Conservation (phyloP, 2,113 vertebrate species). For the Rhadina sibilatrix region DNA sequence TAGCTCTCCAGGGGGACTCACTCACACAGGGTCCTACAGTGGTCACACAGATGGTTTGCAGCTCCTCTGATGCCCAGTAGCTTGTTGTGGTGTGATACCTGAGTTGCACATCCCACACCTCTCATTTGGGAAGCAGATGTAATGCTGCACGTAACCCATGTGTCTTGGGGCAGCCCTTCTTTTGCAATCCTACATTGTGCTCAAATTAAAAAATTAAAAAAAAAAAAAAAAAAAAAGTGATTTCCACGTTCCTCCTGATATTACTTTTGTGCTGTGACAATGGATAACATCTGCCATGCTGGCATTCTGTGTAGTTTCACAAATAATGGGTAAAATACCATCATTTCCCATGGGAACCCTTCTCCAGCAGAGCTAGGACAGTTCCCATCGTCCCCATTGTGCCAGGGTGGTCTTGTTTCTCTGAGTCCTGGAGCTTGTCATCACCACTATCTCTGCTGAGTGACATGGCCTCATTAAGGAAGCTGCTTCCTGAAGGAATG, state of each 20-base stretch:
- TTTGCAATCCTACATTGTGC: neutral
- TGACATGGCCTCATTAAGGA: neutral
- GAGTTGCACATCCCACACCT: neutral
- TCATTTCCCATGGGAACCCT: neutral
- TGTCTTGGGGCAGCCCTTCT: neutral
- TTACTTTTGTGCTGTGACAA: slow-evolving; percentile 1
- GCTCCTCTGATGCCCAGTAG: neutral
- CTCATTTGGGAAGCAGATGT: neutral
- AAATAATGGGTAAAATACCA: slow-evolving; percentile 23
- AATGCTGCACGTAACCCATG: neutral
- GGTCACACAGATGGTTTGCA: neutral
- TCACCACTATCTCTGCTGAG: neutral
- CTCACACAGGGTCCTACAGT: neutral
- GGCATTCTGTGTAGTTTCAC: neutral
- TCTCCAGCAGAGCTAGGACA: neutral
- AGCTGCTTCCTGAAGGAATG: neutral
- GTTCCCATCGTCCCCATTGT: neutral
- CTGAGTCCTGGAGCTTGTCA: neutral
- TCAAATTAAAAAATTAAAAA: neutral
- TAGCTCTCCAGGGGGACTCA: neutral
- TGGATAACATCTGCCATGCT: slow-evolving; percentile 24
- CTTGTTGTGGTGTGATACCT: neutral
- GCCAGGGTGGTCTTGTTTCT: slow-evolving; percentile 12
- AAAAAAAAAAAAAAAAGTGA: neutral
- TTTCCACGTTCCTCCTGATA: neutral